These are phyloP conservation scores for Crotalus horridus DNA, from an alignment of 2,113 vertebrate genomes.

Conservation along the genomic window DNA sequence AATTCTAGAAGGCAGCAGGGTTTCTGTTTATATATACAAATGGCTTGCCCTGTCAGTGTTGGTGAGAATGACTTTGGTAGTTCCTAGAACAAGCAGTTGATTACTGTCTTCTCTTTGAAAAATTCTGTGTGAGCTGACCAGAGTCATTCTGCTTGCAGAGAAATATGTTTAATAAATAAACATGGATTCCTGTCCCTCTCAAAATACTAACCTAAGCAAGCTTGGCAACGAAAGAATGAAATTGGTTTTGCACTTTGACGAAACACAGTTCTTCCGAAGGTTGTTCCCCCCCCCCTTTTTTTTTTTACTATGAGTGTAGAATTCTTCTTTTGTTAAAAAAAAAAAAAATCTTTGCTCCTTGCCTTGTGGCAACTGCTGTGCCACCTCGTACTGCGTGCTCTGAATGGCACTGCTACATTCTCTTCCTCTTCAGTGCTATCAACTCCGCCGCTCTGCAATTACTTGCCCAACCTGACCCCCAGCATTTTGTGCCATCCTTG, in stretches of 20 bases:
- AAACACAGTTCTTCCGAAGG: not conserved
- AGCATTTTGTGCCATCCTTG: slow-evolving; percentile 35
- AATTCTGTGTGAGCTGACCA: not conserved
- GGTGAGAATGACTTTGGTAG: not conserved
- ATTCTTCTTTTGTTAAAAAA: not conserved
- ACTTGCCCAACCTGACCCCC: slow-evolving; percentile 10
- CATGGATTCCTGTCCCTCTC: not conserved
- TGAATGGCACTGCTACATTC: not conserved
- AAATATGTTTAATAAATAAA: not conserved
- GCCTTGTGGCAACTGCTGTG: not conserved
- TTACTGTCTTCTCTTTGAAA: not conserved
- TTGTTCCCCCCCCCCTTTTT: not conserved
- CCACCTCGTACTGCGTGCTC: not conserved
- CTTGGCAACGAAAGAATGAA: not conserved
- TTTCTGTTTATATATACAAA: not conserved
- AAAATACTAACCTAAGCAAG: not conserved
- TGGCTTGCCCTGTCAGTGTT: not conserved
- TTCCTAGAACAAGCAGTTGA: not conserved
- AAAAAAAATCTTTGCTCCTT: not conserved
- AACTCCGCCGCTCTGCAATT: not conserved
- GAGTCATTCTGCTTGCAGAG: not conserved
- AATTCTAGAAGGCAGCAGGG: not conserved
- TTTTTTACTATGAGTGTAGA: not conserved
- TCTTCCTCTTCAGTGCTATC: not conserved
- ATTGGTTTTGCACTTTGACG: not conserved